phyloP scores from a whole-genome alignment of 2,113 vertebrate species.

The Spea bombifrons region DNA sequence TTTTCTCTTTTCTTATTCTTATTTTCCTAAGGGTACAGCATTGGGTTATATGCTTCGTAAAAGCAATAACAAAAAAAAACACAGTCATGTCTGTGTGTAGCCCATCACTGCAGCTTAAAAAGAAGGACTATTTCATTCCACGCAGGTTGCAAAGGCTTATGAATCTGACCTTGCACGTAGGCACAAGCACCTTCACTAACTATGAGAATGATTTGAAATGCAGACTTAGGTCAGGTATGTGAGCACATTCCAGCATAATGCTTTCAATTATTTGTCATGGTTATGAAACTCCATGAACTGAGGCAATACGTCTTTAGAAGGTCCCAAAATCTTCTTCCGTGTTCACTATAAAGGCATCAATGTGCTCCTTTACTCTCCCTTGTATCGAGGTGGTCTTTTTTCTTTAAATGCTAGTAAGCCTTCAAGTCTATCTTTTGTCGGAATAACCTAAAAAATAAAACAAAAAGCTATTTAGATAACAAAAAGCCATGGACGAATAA shows the following conservation, averaged over 20 bases:
- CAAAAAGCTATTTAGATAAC: neutral
- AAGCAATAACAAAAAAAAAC: slow-evolving; percentile 25
- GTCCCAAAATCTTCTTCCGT: slow-evolving; percentile 49
- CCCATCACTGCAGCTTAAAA: neutral
- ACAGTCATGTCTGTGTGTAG: slow-evolving; percentile 9
- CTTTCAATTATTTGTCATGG: slow-evolving; percentile 34
- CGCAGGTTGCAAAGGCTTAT: slow-evolving; percentile 49
- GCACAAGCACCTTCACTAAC: slow-evolving; percentile 54
- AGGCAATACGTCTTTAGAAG: slow-evolving; percentile 51
- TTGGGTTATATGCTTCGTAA: neutral
- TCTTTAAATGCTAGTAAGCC: slow-evolving; percentile 95
- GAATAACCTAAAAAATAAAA: slow-evolving; percentile 79
- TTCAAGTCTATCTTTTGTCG: slow-evolving; percentile 94
- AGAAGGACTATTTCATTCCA: neutral
- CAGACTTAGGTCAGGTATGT: slow-evolving; percentile 22
- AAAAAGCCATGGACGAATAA: neutral
- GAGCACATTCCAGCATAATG: slow-evolving; percentile 44
- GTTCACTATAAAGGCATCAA: slow-evolving; percentile 50
- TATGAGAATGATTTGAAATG: slow-evolving; percentile 45
- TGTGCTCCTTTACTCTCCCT: slow-evolving; percentile 78
- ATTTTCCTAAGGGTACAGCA: slow-evolving; percentile 11
- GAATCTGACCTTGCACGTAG: slow-evolving; percentile 48
- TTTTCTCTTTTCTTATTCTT: slow-evolving; percentile 54
- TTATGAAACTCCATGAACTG: slow-evolving; percentile 45
- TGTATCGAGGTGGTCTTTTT: slow-evolving; percentile 85